These are phyloP conservation scores for Meloidogyne chitwoodi DNA, from an alignment of 1,140 invertebrate species.

Conservation along the genomic window DNA sequence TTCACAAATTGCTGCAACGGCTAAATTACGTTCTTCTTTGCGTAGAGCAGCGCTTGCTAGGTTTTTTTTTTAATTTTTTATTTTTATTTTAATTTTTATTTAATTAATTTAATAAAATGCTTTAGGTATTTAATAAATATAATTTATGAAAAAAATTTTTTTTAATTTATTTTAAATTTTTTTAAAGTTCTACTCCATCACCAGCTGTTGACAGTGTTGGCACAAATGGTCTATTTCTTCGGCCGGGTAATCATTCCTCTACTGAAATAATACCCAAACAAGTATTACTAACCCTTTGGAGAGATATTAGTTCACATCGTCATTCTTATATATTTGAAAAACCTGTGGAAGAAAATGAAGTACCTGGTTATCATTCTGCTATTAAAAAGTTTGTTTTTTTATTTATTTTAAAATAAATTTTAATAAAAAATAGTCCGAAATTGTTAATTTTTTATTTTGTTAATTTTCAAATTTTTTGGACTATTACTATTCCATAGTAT, in stretches of 20 bases:
- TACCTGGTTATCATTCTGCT: conserved; percentile 24
- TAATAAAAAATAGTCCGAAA: too few relatives aligned
- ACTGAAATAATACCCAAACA: conserved; percentile 2
- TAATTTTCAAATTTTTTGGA: too few relatives aligned
- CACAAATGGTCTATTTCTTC: conserved; percentile 6
- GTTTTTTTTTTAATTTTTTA: too few relatives aligned
- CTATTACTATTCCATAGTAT: too few relatives aligned
- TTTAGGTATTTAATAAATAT: too few relatives aligned
- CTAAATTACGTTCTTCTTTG: conserved; percentile 18
- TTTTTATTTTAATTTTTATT: too few relatives aligned
- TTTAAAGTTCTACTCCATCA: conserved; percentile 2
- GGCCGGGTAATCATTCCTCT: conserved; percentile 7
- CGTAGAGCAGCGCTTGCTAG: conserved; percentile 3
- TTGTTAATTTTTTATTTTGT: too few relatives aligned
- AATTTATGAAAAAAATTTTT: too few relatives aligned
- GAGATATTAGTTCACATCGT: conserved; percentile 16
- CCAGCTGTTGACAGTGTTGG: conserved; percentile 16
- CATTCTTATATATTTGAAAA: conserved; percentile 9
- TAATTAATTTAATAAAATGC: too few relatives aligned
- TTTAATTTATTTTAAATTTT: too few relatives aligned
- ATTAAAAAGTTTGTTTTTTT: conserved; percentile 12
- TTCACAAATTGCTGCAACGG: background rate
- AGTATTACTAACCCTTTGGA: conserved; percentile 19
- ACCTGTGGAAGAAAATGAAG: conserved; percentile 20
- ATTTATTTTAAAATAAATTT: too few relatives aligned